These are phyloP conservation scores for Delphinapterus leucas DNA, from an alignment of 2,113 vertebrate species.

Conservation along the genomic window DNA sequence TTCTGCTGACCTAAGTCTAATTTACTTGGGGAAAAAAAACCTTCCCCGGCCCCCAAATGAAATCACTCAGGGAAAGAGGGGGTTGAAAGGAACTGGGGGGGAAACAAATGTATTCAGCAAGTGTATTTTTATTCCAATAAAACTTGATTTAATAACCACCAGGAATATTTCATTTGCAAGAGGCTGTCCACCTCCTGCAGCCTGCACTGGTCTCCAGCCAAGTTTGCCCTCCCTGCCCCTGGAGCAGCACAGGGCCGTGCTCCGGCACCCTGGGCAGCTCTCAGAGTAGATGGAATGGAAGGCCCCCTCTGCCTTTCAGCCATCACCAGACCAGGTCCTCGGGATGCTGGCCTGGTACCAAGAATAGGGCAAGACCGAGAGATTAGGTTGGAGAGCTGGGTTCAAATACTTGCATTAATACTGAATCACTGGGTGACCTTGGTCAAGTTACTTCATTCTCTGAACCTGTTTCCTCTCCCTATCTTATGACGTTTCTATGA, in stretches of 20 bases:
- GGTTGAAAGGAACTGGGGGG: conserved; percentile 70
- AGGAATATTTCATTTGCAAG: conserved; percentile 69
- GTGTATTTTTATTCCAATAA: conserved; percentile 76
- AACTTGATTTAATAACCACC: conserved; percentile 76
- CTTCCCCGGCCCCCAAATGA: conserved; percentile 65
- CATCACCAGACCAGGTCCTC: neutral
- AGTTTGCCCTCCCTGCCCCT: neutral
- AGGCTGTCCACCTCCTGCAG: conserved; percentile 1
- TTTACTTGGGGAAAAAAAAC: conserved; percentile 42
- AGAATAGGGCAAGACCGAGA: neutral
- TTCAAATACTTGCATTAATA: neutral
- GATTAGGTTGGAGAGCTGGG: neutral
- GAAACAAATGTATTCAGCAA: conserved; percentile 70
- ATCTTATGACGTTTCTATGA: neutral
- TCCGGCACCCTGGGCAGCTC: neutral
- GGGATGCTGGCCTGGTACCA: neutral
- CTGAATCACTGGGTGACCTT: neutral
- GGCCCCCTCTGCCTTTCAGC: neutral
- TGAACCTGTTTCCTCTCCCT: neutral
- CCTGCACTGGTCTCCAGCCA: conserved; percentile 28
- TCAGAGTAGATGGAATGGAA: too few species aligned
- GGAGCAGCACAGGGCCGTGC: neutral
- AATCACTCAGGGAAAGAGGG: conserved; percentile 67
- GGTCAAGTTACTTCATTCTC: neutral
- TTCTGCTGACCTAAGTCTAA: conserved; percentile 72